Evolutionary conservation across 2,888 invertebrate species (phyloP).

Genomic region (Aleiodes alternator): DNA sequence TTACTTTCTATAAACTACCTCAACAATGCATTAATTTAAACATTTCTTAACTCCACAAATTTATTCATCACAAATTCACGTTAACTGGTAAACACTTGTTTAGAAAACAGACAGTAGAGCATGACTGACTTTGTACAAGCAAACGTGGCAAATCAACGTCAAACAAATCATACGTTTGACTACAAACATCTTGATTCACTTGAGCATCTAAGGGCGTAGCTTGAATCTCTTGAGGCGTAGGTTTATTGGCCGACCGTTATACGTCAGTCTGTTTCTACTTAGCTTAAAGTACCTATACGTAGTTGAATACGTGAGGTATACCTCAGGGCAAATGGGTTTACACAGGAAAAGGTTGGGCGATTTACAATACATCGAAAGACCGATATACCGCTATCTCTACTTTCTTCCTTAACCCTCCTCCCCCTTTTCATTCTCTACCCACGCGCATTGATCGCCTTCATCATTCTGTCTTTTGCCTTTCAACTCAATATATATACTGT

Average conservation of each 20-base stretch:
- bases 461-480: not conserved
- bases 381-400: no score
- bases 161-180: constrained; percentile 26
- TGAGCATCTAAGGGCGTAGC: constrained; percentile 1
- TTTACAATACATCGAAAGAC: no score
- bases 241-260: constrained; percentile 17
- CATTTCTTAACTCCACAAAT: not conserved
- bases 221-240: constrained; percentile 22
- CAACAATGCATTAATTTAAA: not conserved
- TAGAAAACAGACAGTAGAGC: no score
- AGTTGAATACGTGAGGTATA: constrained; percentile 17
- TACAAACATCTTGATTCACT: constrained; percentile 32
- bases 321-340: constrained; percentile 5
- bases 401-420: no score
- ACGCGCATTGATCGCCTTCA: not conserved
- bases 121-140: constrained; percentile 1
- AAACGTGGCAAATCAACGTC: constrained; percentile 20
- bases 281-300: constrained; percentile 5
- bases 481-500: not conserved
- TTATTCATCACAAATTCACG: not conserved
- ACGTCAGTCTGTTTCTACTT: constrained; percentile 28
- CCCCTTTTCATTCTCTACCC: no score
- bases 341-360: no score
- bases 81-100: not conserved
- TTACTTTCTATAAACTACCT: no score